Percentiles rank a stretch among this genome's conserved stretches.
Conservation (phyloP, 2,888 invertebrate species). For the Fabriciana adippe region DNA sequence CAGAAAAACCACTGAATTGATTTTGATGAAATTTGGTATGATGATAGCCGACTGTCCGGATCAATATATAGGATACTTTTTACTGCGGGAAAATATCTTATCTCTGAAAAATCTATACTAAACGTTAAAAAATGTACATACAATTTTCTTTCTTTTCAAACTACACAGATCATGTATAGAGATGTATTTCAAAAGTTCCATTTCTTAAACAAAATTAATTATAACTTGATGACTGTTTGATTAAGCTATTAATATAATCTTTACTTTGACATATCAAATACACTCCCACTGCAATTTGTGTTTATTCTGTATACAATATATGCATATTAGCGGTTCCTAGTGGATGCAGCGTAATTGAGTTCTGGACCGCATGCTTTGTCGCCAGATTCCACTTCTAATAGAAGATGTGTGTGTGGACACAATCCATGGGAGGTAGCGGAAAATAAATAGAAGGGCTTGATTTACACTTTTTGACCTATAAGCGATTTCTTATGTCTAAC, state of each 20-base stretch:
- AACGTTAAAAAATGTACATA: too few relatives aligned
- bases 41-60: too few relatives aligned
- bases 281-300: conserved; percentile 15
- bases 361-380: conserved; percentile 44
- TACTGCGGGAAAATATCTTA: too few relatives aligned
- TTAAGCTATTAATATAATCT: neutral
- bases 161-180: too few relatives aligned
- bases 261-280: conserved; percentile 9
- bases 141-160: too few relatives aligned
- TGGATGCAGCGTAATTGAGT: conserved; percentile 44
- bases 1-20: too few relatives aligned
- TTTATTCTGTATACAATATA: conserved; percentile 23
- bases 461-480: neutral
- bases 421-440: conserved; percentile 22
- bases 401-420: conserved; percentile 26
- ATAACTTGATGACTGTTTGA: neutral
- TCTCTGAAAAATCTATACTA: too few relatives aligned
- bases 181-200: too few relatives aligned
- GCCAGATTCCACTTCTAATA: conserved; percentile 43
- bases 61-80: too few relatives aligned
- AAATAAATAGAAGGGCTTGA: neutral
- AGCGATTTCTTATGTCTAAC: neutral
- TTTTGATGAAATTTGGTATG: too few relatives aligned
- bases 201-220: too few relatives aligned
- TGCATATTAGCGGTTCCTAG: conserved; percentile 37